phyloP scores from a whole-genome alignment of 2,113 vertebrate species.

The Strix uralensis region DNA sequence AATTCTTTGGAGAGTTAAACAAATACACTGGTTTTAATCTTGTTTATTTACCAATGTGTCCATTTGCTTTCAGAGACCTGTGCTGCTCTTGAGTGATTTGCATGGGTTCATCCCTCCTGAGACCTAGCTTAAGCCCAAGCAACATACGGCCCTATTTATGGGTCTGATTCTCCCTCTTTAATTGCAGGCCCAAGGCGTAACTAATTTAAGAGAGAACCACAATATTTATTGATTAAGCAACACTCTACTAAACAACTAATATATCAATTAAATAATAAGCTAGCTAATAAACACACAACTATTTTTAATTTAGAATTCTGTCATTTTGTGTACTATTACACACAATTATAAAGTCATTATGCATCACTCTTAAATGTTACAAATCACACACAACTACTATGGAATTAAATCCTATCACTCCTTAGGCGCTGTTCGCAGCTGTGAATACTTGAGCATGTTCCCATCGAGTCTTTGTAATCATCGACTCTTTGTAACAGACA shows the following conservation, averaged over 20 bases:
- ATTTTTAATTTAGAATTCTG: not conserved
- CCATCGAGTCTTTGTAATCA: not conserved
- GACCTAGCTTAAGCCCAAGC: not conserved
- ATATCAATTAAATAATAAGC: not conserved
- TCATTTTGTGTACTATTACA: not conserved
- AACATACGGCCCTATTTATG: not conserved
- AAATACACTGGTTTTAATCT: not conserved
- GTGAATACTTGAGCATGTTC: not conserved
- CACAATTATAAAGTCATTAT: not conserved
- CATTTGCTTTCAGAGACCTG: not conserved
- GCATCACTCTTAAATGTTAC: not conserved
- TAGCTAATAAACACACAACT: not conserved
- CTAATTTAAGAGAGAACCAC: not conserved
- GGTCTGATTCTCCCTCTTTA: not conserved
- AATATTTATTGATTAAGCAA: not conserved
- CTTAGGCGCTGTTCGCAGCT: not conserved
- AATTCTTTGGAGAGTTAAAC: not conserved
- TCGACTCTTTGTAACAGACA: not conserved
- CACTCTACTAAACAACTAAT: not conserved
- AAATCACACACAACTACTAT: not conserved
- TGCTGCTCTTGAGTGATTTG: not conserved
- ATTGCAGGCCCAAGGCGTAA: rapidly evolving
- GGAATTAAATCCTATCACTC: not conserved
- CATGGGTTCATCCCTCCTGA: not conserved
- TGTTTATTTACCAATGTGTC: not conserved